Evolutionary conservation across 2,797 vertebrate species (phyloP).

Genomic region (Enteromius mattozi): DNA sequence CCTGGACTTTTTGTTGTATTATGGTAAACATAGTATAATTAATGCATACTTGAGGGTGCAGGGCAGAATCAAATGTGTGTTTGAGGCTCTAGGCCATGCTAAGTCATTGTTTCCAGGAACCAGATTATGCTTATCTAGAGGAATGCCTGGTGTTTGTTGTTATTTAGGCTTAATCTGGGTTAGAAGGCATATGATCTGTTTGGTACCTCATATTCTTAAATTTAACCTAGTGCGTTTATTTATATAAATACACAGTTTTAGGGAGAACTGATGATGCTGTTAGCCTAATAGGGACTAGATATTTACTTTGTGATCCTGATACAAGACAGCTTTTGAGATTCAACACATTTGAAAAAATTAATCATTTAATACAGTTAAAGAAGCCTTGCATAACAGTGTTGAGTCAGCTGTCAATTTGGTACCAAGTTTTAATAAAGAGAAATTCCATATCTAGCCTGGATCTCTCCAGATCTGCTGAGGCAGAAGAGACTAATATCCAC

Average conservation of each 20-base stretch:
- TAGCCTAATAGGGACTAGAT: slow-evolving; percentile 41
- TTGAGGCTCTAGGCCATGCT: slow-evolving; percentile 22
- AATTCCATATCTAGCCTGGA: slow-evolving; percentile 13
- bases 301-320: slow-evolving; percentile 4
- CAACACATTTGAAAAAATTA: not conserved
- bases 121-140: slow-evolving; percentile 15
- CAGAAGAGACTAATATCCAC: not conserved
- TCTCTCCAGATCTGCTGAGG: not conserved
- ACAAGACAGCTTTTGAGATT: slow-evolving; percentile 1
- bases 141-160: slow-evolving; percentile 17
- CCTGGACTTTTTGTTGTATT: slow-evolving; percentile 67
- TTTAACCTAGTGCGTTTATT: slow-evolving; percentile 10
- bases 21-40: slow-evolving; percentile 46
- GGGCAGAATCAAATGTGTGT: slow-evolving; percentile 17
- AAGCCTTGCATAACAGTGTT: not conserved
- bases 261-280: slow-evolving; percentile 7
- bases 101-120: slow-evolving; percentile 31
- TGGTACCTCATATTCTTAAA: slow-evolving; percentile 20
- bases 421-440: not conserved
- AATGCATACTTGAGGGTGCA: slow-evolving; percentile 32
- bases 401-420: slow-evolving; percentile 17
- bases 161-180: slow-evolving; percentile 19
- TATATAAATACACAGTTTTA: slow-evolving; percentile 19
- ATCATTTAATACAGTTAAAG: not conserved
- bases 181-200: slow-evolving; percentile 7